A percentile compares a stretch with the other conserved stretches of the same genome.
phyloP scores from a whole-genome alignment of 2,113 vertebrate genomes.

The Romanogobio albipinnatus region DNA sequence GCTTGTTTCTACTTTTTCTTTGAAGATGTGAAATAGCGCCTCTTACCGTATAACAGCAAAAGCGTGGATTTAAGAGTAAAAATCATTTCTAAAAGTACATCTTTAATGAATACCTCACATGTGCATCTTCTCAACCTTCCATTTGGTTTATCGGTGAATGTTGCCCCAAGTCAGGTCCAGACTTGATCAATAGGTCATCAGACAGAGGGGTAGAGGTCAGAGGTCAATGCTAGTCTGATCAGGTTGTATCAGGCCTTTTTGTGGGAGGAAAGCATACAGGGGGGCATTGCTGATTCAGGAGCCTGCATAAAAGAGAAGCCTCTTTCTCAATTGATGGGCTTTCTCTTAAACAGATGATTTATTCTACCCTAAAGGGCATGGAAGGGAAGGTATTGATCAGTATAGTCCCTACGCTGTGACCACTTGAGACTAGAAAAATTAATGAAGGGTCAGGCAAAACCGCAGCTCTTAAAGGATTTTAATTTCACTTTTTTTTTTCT shows the following conservation, averaged over 20 bases:
- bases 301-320: slow-evolving; percentile 47
- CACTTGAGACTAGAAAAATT: slow-evolving; percentile 54
- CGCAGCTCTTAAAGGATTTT: slow-evolving; percentile 42
- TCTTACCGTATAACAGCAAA: too few relatives aligned
- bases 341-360: slow-evolving; percentile 59
- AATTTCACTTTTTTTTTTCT: slow-evolving; percentile 42
- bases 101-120: slow-evolving; percentile 7
- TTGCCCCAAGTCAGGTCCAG: slow-evolving; percentile 56
- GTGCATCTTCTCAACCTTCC: slow-evolving; percentile 40
- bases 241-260: slow-evolving; percentile 44
- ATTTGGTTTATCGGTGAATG: slow-evolving; percentile 37
- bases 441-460: slow-evolving; percentile 41
- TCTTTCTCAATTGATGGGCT: slow-evolving; percentile 36
- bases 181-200: slow-evolving; percentile 70
- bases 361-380: slow-evolving; percentile 49
- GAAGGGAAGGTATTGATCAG: slow-evolving; percentile 54
- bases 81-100: not conserved
- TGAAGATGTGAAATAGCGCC: too few relatives aligned
- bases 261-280: slow-evolving; percentile 6
- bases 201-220: slow-evolving; percentile 61
- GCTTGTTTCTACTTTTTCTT: too few relatives aligned
- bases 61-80: not conserved
- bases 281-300: slow-evolving; percentile 50
- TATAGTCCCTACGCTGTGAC: slow-evolving; percentile 36
- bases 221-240: slow-evolving; percentile 52